These are phyloP conservation scores for Trachemys scripta DNA, from an alignment of 2,113 vertebrate genomes.

Conservation along the genomic window DNA sequence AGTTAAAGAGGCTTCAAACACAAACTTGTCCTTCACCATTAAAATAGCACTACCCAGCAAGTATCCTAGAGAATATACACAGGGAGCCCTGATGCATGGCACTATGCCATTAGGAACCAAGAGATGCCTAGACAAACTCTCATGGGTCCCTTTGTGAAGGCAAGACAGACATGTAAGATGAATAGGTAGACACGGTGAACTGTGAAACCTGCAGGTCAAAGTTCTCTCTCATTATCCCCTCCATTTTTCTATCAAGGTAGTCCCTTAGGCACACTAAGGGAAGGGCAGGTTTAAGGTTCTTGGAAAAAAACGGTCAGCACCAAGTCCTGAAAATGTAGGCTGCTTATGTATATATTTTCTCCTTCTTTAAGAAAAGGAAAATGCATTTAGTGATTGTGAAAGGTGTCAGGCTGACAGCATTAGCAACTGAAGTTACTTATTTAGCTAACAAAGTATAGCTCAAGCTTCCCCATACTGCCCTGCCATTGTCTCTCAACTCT, in stretches of 20 bases:
- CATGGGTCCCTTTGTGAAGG: background rate
- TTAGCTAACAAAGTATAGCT: slow-evolving; percentile 34
- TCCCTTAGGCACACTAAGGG: slow-evolving; percentile 63
- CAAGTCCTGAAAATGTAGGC: slow-evolving; percentile 64
- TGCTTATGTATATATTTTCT: slow-evolving; percentile 63
- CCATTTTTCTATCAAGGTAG: slow-evolving; percentile 63
- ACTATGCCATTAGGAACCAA: slow-evolving; percentile 41
- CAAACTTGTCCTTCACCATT: background rate
- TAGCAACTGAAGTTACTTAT: background rate
- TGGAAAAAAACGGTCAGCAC: slow-evolving; percentile 26
- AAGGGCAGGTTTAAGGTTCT: slow-evolving; percentile 46
- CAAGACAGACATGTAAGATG: slow-evolving; percentile 63
- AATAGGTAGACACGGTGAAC: slow-evolving; percentile 68
- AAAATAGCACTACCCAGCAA: slow-evolving; percentile 39
- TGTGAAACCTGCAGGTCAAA: slow-evolving; percentile 67
- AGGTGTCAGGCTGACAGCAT: slow-evolving; percentile 36
- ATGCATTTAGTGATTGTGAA: slow-evolving; percentile 54
- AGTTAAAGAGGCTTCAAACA: background rate
- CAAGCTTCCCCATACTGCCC: background rate
- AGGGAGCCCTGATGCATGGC: background rate
- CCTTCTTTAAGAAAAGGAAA: slow-evolving; percentile 38
- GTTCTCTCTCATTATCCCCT: slow-evolving; percentile 81
- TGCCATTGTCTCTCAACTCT: slow-evolving; percentile 43
- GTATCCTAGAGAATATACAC: slow-evolving; percentile 19
- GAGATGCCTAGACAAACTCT: slow-evolving; percentile 24